Conservation (phyloP, 2,888 invertebrate species). For the Adelognathus sp. region DNA sequence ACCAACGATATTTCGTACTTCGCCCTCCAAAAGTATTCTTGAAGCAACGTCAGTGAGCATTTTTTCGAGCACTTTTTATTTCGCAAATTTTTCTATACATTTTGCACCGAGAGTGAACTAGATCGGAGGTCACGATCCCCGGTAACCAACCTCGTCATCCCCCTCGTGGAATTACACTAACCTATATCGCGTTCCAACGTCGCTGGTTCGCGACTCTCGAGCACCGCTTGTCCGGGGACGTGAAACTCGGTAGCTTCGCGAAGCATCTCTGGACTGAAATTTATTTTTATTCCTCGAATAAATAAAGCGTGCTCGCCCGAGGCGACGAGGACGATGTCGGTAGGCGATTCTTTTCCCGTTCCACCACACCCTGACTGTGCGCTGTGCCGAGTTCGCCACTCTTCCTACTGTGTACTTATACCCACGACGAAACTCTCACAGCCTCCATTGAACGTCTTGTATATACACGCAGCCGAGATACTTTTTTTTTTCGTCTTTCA, state of each 20-base stretch:
- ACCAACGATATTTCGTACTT: too few species aligned
- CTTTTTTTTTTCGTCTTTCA: slow-evolving; percentile 46
- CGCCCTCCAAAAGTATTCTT: too few species aligned
- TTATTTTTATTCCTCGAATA: slow-evolving; percentile 64
- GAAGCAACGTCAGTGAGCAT: too few species aligned
- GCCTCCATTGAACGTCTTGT: slow-evolving; percentile 27
- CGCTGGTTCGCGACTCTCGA: slow-evolving; percentile 31
- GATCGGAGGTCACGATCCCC: neutral
- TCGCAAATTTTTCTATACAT: too few species aligned
- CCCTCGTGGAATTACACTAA: slow-evolving; percentile 64
- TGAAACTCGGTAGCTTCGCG: slow-evolving; percentile 21
- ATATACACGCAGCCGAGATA: slow-evolving; percentile 38
- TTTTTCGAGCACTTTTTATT: too few species aligned
- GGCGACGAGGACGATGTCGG: slow-evolving; percentile 46
- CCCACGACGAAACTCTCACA: slow-evolving; percentile 34
- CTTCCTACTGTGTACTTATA: slow-evolving; percentile 6
- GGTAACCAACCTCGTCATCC: slow-evolving; percentile 13
- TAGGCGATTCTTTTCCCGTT: slow-evolving; percentile 41
- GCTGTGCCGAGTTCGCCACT: slow-evolving; percentile 38
- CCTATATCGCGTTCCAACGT: slow-evolving; percentile 62
- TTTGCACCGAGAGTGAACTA: neutral
- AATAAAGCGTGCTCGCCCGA: slow-evolving; percentile 59
- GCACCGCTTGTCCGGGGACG: slow-evolving; percentile 31
- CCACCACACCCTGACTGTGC: slow-evolving; percentile 13
- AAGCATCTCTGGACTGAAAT: slow-evolving; percentile 59